Evolutionary conservation across 2,888 invertebrate genomes (phyloP), one percentile per base, ranked within the genome.

Genomic region (Cyclophora albipunctata): DNA sequence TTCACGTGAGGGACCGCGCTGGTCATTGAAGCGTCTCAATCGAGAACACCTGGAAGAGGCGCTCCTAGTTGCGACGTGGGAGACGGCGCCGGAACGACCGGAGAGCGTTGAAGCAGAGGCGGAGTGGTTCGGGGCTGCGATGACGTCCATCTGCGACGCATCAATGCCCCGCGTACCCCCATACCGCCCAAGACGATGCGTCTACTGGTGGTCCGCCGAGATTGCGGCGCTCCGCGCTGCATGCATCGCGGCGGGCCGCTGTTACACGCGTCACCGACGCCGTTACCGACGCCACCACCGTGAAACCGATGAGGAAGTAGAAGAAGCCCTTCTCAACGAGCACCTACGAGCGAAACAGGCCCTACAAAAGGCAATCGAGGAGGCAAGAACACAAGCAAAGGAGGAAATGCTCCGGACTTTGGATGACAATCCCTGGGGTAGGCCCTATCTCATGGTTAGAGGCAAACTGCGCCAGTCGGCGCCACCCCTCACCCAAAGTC

Each of bases 161-260:
- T 20, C 20, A 20, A 20, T 20, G 20, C 20, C 20, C 20, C 20
- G 20, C 20, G 20, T 20, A 20, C 20, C 20, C 6, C 3, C 3
- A 5, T 34, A 3, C 6, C 40, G 42, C 2, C 41, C 41, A 7
- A 45, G 34, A 37, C 44, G 47, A 3, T 35, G 4, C 33, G 50
- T 50, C 3, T 50, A 50, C 42, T 50, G 50, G 50, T 50, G 50
- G 50, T 35, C 46, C 3, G 41, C n/a, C 2, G 49, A 52, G 7
- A 7, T 52, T 5, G 45, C 47, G 6, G 7, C 40, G 3, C 7
- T 52, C 34, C 49, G 52, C 6, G 33, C n/a, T 2, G 34, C 45
- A 2, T 47, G 49, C 7, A 34, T 45, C 0, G 47, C 20, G 7
- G 43, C 35, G 20, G 3, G 42, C 5, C 37, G 37, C 37, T 37